Base-by-base conservation (phyloP, 2,888 invertebrate species). In the Pseudanteris insignis region DNA sequence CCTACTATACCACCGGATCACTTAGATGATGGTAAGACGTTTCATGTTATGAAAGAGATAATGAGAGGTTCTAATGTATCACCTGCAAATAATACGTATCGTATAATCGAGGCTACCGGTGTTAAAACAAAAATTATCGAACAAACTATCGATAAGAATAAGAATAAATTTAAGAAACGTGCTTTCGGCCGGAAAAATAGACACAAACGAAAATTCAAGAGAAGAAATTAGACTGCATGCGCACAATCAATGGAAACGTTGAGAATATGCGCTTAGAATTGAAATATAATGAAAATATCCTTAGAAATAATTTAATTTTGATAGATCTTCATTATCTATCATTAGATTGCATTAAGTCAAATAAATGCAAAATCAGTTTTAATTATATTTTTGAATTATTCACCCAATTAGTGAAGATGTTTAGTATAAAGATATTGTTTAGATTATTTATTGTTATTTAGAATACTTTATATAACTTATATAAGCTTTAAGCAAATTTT, bases 81-180 rank as follows among this genome's bases (percentile, higher is more conserved):
- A 29, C 34, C 54, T 1, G 51, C 34, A 12, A 57, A 55, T 18
- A 26, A 63, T 6, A 59, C 59, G 2, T 63, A 55, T 55, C 15
- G 46, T 11, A 3, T 59, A 21, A 55, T 63, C 8, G 63, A 63
- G 47, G 47, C 63, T 8, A 51, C 41, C 7, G 59, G 59, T 9
- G 34, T 63, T 2, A 53, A 38, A 9, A 44, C 63, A 0, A 47
- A 47, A 3, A 48, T 63, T 14, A 63, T 63, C 9, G 54, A 59
- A 13, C 59, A 58, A 10, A 38, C 37, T 7, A 7, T 14, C 7
- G 12, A 53, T 33, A 34, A 53, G n/a, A 46, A 40, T 6, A 38
- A 51, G n/a, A n/a, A n/a, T n/a, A n/a, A n/a, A n/a, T n/a, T n/a
- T n/a, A n/a, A n/a, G n/a, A n/a, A n/a, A n/a, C n/a, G n/a, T n/a